Base-by-base conservation (phyloP, 2,888 invertebrate species). In the Trimorus sp. region DNA sequence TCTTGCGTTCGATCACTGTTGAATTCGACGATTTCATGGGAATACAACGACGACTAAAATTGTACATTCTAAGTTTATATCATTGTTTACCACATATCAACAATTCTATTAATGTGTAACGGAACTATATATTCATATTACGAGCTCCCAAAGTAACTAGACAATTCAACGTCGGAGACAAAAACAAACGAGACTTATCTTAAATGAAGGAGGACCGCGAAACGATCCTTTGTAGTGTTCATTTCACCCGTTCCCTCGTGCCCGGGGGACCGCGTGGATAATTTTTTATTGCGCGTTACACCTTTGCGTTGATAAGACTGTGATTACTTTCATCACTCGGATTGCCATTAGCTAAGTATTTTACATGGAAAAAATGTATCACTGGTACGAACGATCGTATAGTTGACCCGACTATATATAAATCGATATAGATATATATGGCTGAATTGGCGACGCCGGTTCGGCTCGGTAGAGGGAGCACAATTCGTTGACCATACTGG, bases 231-330 rank as follows among this genome's bases (percentile, higher is more conserved):
- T 26, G 26, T 26, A 26, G 26, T 26, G 26, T 26, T 26, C 26
- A 26, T 26, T 26, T 26, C 26, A 3, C 26, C 26, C 26, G 26
- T 26, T 26, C 26, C 26, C 26, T 26, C 26, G 26, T 26, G n/a
- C n/a, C n/a, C 26, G 26, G 26, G 26, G 26, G 26, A 26, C 4
- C 26, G 26, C 26, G 26, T 26, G 26, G 26, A 63, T 63, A 36
- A 68, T 60, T 71, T 60, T 71, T n/a, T 36, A 11, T 42, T 49
- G 36, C 42, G 48, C 37, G 48, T 68, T 37, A 56, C 36, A 56
- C 26, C n/a, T 60, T 71, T 70, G 26, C 53, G 71, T 71, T 79
- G 36, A 68, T 73, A 56, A 53, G 79, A 73, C 73, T 73, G 79
- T 71, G 73, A 73, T 68, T 66, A 40, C 54, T 66, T 60, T 68